A percentile compares a stretch with the other conserved stretches of the same genome.
These are phyloP conservation scores for Erebia ligea DNA, from an alignment of 2,888 invertebrate species.

Conservation along the genomic window DNA sequence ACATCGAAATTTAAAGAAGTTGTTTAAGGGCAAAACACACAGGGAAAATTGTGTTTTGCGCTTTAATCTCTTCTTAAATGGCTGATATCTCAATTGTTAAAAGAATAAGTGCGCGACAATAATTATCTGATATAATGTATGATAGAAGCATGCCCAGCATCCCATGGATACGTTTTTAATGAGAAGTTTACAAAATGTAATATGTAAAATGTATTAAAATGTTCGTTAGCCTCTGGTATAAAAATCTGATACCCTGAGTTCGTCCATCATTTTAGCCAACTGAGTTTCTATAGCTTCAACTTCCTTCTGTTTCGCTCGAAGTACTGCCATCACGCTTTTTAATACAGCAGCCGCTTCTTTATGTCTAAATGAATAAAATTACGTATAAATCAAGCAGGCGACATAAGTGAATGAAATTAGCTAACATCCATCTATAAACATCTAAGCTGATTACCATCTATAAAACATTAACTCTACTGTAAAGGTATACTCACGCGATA, in stretches of 20 bases:
- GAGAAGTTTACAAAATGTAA: too few species aligned
- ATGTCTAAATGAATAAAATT: slow-evolving; percentile 76
- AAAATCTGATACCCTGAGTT: slow-evolving; percentile 84
- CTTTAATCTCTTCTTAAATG: too few species aligned
- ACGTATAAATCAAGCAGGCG: not conserved
- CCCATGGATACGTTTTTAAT: too few species aligned
- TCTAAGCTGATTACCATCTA: too few species aligned
- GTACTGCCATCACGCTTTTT: slow-evolving; percentile 88
- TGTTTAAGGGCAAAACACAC: too few species aligned
- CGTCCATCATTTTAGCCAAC: slow-evolving; percentile 87
- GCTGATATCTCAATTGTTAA: too few species aligned
- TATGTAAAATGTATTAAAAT: too few species aligned
- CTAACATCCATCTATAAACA: not conserved
- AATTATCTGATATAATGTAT: too few species aligned
- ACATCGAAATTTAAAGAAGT: too few species aligned
- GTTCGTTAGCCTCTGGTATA: not conserved
- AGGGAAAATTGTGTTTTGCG: too few species aligned
- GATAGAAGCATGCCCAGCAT: too few species aligned
- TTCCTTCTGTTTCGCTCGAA: slow-evolving; percentile 91
- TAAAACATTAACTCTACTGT: not conserved
- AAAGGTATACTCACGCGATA: slow-evolving; percentile 81
- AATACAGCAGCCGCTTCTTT: slow-evolving; percentile 91
- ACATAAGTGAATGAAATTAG: not conserved
- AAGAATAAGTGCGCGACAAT: too few species aligned
- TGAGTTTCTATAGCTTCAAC: slow-evolving; percentile 92